phyloP scores from a whole-genome alignment of 2,113 vertebrate species.

The Climacteris rufus region DNA sequence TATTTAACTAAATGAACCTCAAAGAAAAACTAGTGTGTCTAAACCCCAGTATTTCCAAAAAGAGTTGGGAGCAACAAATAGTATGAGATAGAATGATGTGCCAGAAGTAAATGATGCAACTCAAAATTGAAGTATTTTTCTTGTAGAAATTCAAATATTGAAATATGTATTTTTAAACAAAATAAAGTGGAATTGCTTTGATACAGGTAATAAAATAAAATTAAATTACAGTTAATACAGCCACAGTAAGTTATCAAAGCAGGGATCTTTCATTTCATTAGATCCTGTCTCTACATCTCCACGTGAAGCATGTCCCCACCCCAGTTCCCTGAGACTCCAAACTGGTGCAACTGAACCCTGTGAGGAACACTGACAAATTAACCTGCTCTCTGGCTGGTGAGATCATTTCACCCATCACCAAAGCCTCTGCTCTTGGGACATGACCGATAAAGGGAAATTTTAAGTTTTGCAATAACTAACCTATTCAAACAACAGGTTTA shows the following conservation, averaged over 20 bases:
- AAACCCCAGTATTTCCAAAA: neutral
- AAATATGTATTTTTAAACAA: neutral
- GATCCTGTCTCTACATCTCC: neutral
- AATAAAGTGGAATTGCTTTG: neutral
- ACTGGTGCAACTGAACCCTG: neutral
- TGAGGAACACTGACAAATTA: neutral
- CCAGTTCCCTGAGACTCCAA: neutral
- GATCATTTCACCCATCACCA: neutral
- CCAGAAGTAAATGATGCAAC: neutral
- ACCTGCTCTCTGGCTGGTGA: neutral
- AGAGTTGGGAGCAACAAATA: neutral
- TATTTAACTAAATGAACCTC: neutral
- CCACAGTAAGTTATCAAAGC: neutral
- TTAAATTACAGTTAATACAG: too few relatives aligned
- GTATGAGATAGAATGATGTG: neutral
- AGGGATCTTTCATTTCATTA: neutral
- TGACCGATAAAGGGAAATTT: neutral
- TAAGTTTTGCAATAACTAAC: neutral
- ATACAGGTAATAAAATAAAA: neutral
- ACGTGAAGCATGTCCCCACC: neutral
- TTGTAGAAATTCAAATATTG: neutral
- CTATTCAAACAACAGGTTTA: neutral
- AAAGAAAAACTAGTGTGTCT: neutral
- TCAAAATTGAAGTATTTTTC: neutral
- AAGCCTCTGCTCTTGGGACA: neutral